These are phyloP conservation scores for silkworm (Bombyx mori) DNA, from an alignment of 1,140 invertebrate genomes.

Conservation along the genomic window ASM3026992v2 NC_085117.1:11199001-11199500, in stretches of 20 bases:
- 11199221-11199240: conserved; percentile 48
- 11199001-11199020: too few species aligned
- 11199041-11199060: conserved; percentile 15
- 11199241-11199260: conserved; percentile 62
- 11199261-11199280: conserved; percentile 43
- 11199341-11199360: too few species aligned
- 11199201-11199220: conserved; percentile 66
- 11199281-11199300: too few species aligned
- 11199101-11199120: conserved; percentile 67
- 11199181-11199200: conserved; percentile 67
- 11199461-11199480: too few species aligned
- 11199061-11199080: conserved; percentile 38
- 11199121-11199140: conserved; percentile 52
- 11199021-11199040: neutral
- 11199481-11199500: too few species aligned
- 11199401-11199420: too few species aligned
- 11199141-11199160: conserved; percentile 36
- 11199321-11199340: too few species aligned
- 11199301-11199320: too few species aligned
- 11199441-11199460: too few species aligned
- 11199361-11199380: too few species aligned
- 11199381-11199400: too few species aligned
- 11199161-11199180: conserved; percentile 62
- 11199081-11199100: conserved; percentile 55
- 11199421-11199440: too few species aligned